Conservation (phyloP, 1,140 invertebrate species). For the Drosophila bifasciata region DNA sequence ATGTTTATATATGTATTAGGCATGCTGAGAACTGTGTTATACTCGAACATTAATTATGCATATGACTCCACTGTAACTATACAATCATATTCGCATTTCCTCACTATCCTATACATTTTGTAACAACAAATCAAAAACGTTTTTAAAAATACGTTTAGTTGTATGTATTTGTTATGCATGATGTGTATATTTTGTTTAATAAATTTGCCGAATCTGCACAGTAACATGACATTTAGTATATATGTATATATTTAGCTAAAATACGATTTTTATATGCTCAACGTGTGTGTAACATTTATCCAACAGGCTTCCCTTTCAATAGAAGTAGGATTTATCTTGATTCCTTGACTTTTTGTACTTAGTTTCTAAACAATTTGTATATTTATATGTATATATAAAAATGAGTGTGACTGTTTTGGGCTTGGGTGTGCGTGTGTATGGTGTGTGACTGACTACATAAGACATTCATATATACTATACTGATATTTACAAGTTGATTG, state of each 20-base stretch:
- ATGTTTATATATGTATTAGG: conserved; percentile 43
- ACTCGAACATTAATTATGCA: conserved; percentile 53
- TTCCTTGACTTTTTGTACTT: conserved; percentile 77
- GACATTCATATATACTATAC: conserved; percentile 53
- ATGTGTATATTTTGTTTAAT: conserved; percentile 59
- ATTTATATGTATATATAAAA: conserved; percentile 48
- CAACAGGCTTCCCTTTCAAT: conserved; percentile 62
- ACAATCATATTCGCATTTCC: conserved; percentile 22
- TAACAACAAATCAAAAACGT: conserved; percentile 61
- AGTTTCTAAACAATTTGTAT: conserved; percentile 67
- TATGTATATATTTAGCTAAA: conserved; percentile 74
- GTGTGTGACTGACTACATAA: conserved; percentile 50
- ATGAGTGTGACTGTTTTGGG: conserved; percentile 37
- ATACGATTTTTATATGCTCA: conserved; percentile 66
- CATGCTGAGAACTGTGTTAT: conserved; percentile 58
- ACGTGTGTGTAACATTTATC: conserved; percentile 69
- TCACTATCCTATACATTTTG: conserved; percentile 36
- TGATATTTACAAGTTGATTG: conserved; percentile 43
- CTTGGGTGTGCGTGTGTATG: conserved; percentile 25
- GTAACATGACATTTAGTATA: conserved; percentile 69
- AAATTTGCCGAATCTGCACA: conserved; percentile 51
- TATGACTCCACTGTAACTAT: conserved; percentile 48
- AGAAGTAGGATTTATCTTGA: conserved; percentile 61
- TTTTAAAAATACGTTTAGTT: conserved; percentile 60
- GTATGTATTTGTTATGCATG: conserved; percentile 20